Evolutionary conservation across 2,797 vertebrate species (phyloP).

Genomic region (Antennarius maculatus): DNA sequence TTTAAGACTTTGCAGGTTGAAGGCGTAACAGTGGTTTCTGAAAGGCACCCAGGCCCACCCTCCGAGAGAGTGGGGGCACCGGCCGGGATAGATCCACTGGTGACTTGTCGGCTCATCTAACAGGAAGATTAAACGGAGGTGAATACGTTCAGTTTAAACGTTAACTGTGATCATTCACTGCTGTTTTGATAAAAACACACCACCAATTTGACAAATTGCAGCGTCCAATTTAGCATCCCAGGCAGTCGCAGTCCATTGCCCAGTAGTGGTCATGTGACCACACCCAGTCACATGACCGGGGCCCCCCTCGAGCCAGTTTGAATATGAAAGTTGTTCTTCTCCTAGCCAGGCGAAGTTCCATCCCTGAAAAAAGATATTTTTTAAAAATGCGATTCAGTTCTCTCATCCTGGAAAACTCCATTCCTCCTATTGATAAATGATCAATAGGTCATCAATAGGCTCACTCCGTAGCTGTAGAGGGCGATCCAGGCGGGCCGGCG

Average conservation of each 20-base stretch:
- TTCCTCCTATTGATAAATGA: neutral
- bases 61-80: conserved; percentile 86
- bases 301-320: conserved; percentile 89
- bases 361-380: conserved; percentile 73
- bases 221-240: conserved; percentile 89
- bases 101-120: conserved; percentile 72
- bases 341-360: conserved; percentile 88
- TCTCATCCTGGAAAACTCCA: neutral
- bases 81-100: conserved; percentile 85
- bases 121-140: neutral
- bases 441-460: conserved; percentile 10
- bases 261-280: conserved; percentile 86
- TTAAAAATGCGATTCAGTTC: neutral
- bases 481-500: conserved; percentile 89
- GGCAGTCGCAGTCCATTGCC: conserved; percentile 86
- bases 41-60: conserved; percentile 93
- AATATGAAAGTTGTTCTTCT: conserved; percentile 83
- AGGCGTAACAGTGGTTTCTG: conserved; percentile 93
- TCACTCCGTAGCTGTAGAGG: conserved; percentile 89
- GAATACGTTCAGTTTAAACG: neutral
- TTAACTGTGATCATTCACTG: neutral
- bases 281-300: conserved; percentile 87
- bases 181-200: conserved; percentile 67
- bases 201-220: conserved; percentile 88
- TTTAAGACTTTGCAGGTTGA: conserved; percentile 89